Conservation (phyloP, 2,113 vertebrate genomes). For the Scolopax mira region DNA sequence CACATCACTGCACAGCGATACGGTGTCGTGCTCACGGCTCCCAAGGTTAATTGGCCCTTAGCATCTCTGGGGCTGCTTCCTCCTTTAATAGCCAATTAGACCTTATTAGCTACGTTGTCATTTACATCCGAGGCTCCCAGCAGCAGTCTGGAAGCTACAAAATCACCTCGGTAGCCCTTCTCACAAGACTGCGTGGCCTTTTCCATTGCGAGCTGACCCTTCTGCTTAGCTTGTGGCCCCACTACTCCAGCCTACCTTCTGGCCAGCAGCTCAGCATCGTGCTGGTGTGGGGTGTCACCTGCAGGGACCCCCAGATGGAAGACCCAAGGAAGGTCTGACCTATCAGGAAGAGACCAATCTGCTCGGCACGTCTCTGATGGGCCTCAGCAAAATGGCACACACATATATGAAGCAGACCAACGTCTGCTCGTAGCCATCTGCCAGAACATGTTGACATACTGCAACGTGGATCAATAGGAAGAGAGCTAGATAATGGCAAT, state of each 20-base stretch:
- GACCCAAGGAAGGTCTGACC: not conserved
- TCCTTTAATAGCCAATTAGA: constrained; percentile 72
- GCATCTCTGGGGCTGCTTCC: constrained; percentile 52
- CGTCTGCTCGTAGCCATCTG: not conserved
- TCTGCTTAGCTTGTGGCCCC: not conserved
- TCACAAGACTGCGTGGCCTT: not conserved
- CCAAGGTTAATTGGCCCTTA: constrained; percentile 69
- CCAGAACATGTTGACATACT: not conserved
- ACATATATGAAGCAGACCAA: fast-evolving
- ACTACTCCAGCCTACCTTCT: not conserved
- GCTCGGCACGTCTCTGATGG: not conserved
- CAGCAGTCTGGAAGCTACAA: constrained; percentile 3
- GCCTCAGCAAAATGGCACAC: not conserved
- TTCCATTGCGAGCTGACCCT: fast-evolving
- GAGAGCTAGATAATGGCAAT: not conserved
- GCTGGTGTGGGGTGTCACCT: not conserved
- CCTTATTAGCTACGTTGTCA: constrained; percentile 68
- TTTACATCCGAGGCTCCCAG: constrained; percentile 55
- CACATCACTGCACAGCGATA: constrained; percentile 29
- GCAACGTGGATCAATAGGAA: not conserved
- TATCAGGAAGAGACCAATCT: not conserved
- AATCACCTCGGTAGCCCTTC: not conserved
- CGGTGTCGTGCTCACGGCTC: not conserved
- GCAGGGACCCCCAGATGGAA: not conserved
- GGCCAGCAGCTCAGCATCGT: not conserved